Base-by-base conservation (phyloP, 2,888 invertebrate genomes). In the Siphonodentalium dalli region DNA sequence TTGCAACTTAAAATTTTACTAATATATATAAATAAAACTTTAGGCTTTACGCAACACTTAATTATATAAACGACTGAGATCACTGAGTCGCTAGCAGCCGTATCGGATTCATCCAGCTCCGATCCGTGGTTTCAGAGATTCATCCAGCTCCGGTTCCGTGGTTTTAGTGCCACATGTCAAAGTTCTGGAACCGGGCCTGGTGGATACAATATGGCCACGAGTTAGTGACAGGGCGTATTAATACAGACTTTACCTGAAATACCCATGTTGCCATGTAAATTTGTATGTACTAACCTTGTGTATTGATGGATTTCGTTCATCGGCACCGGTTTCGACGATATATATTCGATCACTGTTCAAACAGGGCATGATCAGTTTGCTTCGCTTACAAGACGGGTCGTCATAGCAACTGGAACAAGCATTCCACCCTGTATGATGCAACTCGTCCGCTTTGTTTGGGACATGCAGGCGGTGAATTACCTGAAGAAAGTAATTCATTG, bases 381-480 rank as follows among this genome's bases (percentile, higher is more conserved):
- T 87, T 21, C 97, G 85, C 52, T 85, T 86, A 59, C 84, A 84
- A 6, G 73, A 71, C 1, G 82, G 72, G 59, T 85, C 83, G 31
- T 80, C 84, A 78, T 90, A 87, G 79, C 96, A 97, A 80, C 95
- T 95, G 66, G 94, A 93, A 80, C 98, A 98, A 0, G 93, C 88
- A 78, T 98, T 97, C 97, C 97, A 98, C 0, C 97, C 97, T 35
- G 90, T 89, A 78, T 98, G 98, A 78, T 98, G 98, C 0, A 98
- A 83, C 79, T 98, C 98, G 73, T 98, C 93, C 0, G 89, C 89
- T 3, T 85, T 81, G 58, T 88, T 82, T 8, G 89, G 89, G 70
- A 95, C 90, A 69, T 87, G 87, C 0, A 93, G 86, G 20, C 93
- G 89, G 77, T 92, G 89, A 38, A 98, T 89, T 4, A 97, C 88